Evolutionary conservation across 2,113 vertebrate genomes (phyloP), one percentile per base, ranked within the genome.

Genomic region (Rattus norvegicus): DNA sequence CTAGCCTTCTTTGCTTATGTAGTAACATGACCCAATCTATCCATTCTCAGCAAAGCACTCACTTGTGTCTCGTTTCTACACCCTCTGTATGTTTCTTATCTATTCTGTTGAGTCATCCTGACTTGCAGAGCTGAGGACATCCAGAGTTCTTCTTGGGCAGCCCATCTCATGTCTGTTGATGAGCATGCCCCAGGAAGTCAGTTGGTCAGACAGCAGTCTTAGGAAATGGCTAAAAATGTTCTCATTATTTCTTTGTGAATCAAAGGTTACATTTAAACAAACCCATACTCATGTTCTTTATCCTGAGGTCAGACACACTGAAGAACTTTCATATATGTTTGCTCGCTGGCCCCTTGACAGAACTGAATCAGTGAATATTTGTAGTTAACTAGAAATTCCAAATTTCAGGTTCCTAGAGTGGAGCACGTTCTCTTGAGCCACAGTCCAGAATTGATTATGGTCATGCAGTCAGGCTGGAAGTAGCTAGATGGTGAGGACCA

Each of bases 241-340:
- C 54, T 49, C 22, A 88, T 70, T 14, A 14, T 72, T 72, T 65
- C 20, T 95, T 73, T 93, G 67, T 14, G 43, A 70, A 93, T 36
- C 80, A 52, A 95, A 85, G 73, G 56, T 26, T 61, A 10, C 3
- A 24, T 80, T 94, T 79, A 88, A 79, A 77, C 39, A 93, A 94
- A 54, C n/a, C 63, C 70, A 39, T 17, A 65, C 30, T 75, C 49
- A 36, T 16, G 36, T 8, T 73, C 10, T 69, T 91, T 54, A 56
- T 39, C 87, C 59, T 33, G 81, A 39, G 1, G 36, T 67, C 52
- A 59, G 36, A 85, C 12, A 65, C 30, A 59, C 5, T 63, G 39
- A 83, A 76, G 54, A 5, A 2, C 33, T 47, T 67, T 91, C 36
- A 10, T 16, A 24, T 43, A 24, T 75, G 11, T 59, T 93, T 33